phyloP scores from a whole-genome alignment of 2,113 vertebrate species.

The Setophaga petechia region DNA sequence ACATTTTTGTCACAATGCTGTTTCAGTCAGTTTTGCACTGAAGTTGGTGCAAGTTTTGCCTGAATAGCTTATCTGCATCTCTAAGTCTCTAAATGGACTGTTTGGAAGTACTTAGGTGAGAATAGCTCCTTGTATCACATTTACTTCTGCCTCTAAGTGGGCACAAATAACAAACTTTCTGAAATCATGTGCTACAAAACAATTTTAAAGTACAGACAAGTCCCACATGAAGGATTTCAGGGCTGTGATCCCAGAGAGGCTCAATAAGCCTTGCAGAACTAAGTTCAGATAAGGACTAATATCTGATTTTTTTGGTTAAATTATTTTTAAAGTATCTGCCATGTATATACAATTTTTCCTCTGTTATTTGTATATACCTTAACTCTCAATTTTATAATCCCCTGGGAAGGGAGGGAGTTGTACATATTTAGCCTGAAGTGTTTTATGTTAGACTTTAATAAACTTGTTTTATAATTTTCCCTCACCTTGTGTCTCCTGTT shows the following conservation, averaged over 20 bases:
- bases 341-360: constrained; percentile 51
- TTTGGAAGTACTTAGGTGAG: background rate
- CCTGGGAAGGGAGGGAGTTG: constrained; percentile 40
- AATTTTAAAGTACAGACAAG: background rate
- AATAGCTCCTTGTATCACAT: background rate
- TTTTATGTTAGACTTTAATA: constrained; percentile 72
- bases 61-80: background rate
- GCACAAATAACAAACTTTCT: background rate
- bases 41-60: background rate
- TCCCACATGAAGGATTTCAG: background rate
- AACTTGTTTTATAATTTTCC: constrained; percentile 70
- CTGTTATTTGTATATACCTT: constrained; percentile 55
- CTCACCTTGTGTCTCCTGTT: constrained; percentile 39
- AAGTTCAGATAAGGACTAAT: constrained; percentile 31
- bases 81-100: background rate
- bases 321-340: constrained; percentile 58
- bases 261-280: constrained; percentile 8
- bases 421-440: constrained; percentile 65
- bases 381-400: constrained; percentile 56
- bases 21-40: background rate
- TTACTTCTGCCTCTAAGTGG: background rate
- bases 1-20: background rate
- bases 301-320: constrained; percentile 22
- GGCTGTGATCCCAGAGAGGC: background rate
- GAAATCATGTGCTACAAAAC: background rate